A percentile compares a stretch with the other conserved stretches of the same genome.
Evolutionary conservation across 2,797 vertebrate genomes (phyloP).

Genomic region (Parauchenoglanis punctatus): DNA sequence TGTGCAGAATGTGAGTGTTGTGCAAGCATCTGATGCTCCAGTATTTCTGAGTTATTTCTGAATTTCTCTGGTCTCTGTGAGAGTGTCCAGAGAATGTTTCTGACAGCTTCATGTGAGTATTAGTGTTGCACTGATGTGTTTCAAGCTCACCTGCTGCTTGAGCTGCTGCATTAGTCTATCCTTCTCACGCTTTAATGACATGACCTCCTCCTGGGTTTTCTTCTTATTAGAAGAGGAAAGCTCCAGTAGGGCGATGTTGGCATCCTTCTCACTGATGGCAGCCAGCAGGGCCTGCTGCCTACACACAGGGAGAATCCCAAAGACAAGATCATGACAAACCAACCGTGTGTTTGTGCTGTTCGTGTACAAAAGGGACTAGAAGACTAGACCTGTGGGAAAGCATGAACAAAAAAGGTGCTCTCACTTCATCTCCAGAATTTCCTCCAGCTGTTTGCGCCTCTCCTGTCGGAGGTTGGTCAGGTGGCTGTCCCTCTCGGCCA

Average conservation of each 20-base stretch:
- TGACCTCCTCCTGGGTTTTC: conserved; percentile 97
- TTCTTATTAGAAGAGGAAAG: conserved; percentile 98
- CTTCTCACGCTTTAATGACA: conserved; percentile 93
- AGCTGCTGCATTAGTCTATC: conserved; percentile 97
- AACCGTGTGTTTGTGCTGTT: not conserved
- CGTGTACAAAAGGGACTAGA: conserved; percentile 3
- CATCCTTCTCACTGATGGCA: conserved; percentile 98
- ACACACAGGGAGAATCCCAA: not conserved
- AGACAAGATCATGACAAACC: conserved; percentile 2
- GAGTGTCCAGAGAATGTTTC: not conserved
- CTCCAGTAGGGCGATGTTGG: conserved; percentile 97
- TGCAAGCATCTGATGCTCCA: not conserved
- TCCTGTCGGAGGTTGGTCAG: conserved; percentile 93
- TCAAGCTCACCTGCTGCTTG: conserved; percentile 91
- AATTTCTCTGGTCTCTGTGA: not conserved
- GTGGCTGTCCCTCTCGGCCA: conserved; percentile 92
- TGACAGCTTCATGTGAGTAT: not conserved
- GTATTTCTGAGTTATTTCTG: not conserved
- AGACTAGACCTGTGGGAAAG: not conserved
- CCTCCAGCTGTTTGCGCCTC: conserved; percentile 93
- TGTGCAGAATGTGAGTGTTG: not conserved
- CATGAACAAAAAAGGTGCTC: conserved; percentile 57
- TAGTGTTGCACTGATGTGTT: conserved; percentile 25
- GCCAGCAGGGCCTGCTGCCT: conserved; percentile 97
- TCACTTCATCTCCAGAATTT: conserved; percentile 99